These are phyloP conservation scores for Actias luna DNA, from an alignment of 2,888 invertebrate genomes.

Conservation along the genomic window DNA sequence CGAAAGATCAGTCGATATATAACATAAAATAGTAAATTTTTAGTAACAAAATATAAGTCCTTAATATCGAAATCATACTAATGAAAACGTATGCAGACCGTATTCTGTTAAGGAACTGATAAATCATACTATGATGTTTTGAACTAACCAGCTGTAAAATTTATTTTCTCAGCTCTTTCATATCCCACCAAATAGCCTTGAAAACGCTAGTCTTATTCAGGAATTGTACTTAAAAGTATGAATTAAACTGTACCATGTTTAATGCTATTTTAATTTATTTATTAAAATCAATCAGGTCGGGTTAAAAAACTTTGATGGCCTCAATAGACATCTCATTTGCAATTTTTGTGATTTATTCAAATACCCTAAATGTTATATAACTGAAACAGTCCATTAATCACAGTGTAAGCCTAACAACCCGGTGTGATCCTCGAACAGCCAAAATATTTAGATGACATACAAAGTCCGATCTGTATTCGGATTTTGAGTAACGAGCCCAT, in stretches of 20 bases:
- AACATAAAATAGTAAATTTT: too few relatives aligned
- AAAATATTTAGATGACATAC: constrained; percentile 8
- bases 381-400: neutral
- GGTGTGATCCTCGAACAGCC: neutral
- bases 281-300: neutral
- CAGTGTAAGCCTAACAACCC: neutral
- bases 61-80: neutral
- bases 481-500: constrained; percentile 4
- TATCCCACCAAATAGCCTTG: neutral
- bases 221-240: neutral
- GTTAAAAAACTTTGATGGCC: neutral
- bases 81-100: neutral
- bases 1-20: too few relatives aligned
- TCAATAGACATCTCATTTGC: neutral
- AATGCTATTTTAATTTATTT: too few relatives aligned
- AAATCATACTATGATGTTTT: neutral
- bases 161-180: neutral
- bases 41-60: neutral
- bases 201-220: neutral
- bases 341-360: neutral
- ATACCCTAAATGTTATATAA: neutral
- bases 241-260: neutral
- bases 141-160: neutral
- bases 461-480: neutral
- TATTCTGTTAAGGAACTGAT: neutral